Percentiles rank a stretch among this genome's conserved stretches.
phyloP scores from a whole-genome alignment of 2,888 invertebrate genomes.

The Gari tellinella region DNA sequence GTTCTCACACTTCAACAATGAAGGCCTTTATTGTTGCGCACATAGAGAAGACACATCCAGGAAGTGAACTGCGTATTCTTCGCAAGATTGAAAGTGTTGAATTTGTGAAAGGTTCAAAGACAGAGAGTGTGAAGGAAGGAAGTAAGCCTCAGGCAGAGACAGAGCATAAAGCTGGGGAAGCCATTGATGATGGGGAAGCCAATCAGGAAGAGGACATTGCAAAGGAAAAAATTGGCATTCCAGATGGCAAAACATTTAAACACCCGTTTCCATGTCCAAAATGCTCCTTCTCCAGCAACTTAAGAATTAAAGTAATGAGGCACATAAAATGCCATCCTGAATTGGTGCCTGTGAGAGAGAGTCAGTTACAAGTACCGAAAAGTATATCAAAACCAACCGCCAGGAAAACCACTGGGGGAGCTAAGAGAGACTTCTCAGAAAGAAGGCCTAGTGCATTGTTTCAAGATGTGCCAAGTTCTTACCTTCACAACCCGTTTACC shows the following conservation, averaged over 20 bases:
- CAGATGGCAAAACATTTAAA: slow-evolving; percentile 68
- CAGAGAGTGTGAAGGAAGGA: background rate
- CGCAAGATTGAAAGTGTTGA: slow-evolving; percentile 57
- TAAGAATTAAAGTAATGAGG: slow-evolving; percentile 58
- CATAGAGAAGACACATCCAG: slow-evolving; percentile 55
- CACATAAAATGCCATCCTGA: slow-evolving; percentile 65
- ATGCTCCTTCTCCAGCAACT: slow-evolving; percentile 64
- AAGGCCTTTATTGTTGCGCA: slow-evolving; percentile 60
- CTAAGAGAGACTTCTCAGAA: background rate
- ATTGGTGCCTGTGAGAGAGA: slow-evolving; percentile 50
- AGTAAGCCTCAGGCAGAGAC: background rate
- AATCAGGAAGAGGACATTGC: background rate
- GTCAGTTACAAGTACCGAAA: slow-evolving; percentile 8
- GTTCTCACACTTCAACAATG: slow-evolving; percentile 62
- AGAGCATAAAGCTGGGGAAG: background rate
- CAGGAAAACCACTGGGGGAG: background rate
- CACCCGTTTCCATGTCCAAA: slow-evolving; percentile 66
- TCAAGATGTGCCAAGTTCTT: slow-evolving; percentile 18
- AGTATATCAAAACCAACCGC: slow-evolving; percentile 48
- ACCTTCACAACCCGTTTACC: slow-evolving; percentile 46
- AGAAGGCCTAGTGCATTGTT: slow-evolving; percentile 17
- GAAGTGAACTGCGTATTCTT: slow-evolving; percentile 50
- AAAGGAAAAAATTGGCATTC: slow-evolving; percentile 52
- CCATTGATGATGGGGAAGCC: background rate
- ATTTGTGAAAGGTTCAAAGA: too few species aligned